Evolutionary conservation across 1,140 invertebrate genomes (phyloP), one percentile per base, ranked within the genome.

Genomic region (Neelides sp.): DNA sequence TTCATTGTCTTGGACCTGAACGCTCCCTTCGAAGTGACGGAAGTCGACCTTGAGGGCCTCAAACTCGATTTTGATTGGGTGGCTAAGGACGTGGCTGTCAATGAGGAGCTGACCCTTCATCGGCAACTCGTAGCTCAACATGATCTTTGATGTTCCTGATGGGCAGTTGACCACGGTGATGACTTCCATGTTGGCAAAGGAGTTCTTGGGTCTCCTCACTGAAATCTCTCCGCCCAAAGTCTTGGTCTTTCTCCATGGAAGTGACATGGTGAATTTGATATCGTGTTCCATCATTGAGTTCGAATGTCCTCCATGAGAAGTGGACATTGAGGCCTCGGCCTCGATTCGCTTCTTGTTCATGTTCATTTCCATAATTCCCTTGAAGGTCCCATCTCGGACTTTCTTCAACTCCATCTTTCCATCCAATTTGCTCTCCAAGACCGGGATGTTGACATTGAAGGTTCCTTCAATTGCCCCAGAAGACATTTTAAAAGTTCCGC

Each of bases 401-500:
- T 22, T 45, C 1, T 20, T 13, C 3, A 55, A 35, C 17, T 34
- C 23, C 3, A 59, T 46, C 1, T 26, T 22, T 19, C 27, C 28
- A 32, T 59, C 57, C 1, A 54, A 15, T 24, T 56, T 53, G 27
- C 56, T 53, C 4, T 34, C 19, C 2, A 59, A 26, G 1, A 40
- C 10, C 2, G 57, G 57, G 23, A 59, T 42, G 20, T 55, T 51
- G 4, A 59, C 47, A 4, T 32, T 53, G 12, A 57, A 5, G 19
- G 15, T 22, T 1, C 19, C 34, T 24, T 35, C 27, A 19, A 53
- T 44, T 12, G 26, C 3, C 10, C 44, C 34, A 0, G 20, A 32
- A 32, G 7, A 8, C n/a, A 32, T 8, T 32, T 7, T 32, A 32
- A 8, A 32, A 8, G 7, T 32, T 32, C 7, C 7, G 28, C n/a